These are phyloP conservation scores for Trematomus loennbergii DNA, from an alignment of 2,113 vertebrate species.

Conservation along the genomic window DNA sequence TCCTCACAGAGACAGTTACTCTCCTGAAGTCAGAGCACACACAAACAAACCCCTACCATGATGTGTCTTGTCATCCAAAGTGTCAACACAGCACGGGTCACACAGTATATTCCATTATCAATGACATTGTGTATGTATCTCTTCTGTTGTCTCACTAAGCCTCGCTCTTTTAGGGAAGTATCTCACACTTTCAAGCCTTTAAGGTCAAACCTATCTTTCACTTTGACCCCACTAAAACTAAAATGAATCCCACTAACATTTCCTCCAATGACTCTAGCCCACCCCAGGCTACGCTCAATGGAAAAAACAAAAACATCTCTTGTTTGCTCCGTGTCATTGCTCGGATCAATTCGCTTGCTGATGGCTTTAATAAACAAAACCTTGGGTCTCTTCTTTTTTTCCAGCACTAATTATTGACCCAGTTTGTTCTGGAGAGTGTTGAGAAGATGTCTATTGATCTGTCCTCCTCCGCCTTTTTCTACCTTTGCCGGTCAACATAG, in stretches of 20 bases:
- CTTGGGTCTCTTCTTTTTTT: neutral
- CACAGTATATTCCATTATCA: conserved; percentile 29
- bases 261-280: conserved; percentile 1
- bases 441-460: conserved; percentile 34
- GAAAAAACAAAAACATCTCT: conserved; percentile 9
- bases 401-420: conserved; percentile 30
- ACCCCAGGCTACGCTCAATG: neutral
- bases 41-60: conserved; percentile 8
- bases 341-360: conserved; percentile 28
- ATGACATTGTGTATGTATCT: conserved; percentile 10
- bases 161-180: neutral
- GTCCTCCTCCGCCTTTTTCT: neutral
- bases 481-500: conserved; percentile 7
- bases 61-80: conserved; percentile 18
- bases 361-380: conserved; percentile 41
- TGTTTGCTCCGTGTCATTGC: conserved; percentile 19
- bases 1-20: neutral
- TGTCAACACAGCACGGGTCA: conserved; percentile 3
- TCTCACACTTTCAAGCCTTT: conserved; percentile 15
- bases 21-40: neutral
- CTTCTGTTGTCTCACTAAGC: conserved; percentile 25
- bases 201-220: conserved; percentile 41
- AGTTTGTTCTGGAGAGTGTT: neutral
- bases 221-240: neutral
- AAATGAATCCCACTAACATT: conserved; percentile 11